Base-by-base conservation (phyloP, 2,888 invertebrate species). In the Camponotus fellah region DNA sequence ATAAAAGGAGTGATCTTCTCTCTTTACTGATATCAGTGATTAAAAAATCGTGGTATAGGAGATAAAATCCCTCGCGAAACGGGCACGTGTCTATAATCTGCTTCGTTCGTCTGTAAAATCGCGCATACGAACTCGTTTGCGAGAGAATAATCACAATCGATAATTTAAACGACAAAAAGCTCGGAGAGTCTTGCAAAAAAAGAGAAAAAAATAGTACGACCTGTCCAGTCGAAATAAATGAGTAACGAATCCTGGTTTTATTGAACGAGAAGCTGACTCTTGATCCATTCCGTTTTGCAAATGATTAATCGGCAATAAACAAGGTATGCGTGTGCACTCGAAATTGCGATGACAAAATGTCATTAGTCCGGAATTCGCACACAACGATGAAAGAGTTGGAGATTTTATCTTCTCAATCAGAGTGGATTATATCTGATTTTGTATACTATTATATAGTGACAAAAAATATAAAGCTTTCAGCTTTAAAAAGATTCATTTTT, bases 261-360 rank as follows among this genome's bases (percentile, higher is more conserved):
- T 68, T 53, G 66, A 68, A 76, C 76, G 53, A 76, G 65, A 76
- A 76, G 66, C 37, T 76, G 66, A 76, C 26, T 66, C 76, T 76
- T 76, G 53, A 76, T 76, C 53, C 49, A 66, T 53, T 66, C n/a
- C 40, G n/a, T 76, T 74, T 75, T n/a, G 64, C 21, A 64, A 75
- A 75, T 49, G 66, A 21, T 66, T 49, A 66, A 37, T 66, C 37
- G 40, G 5, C 66, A 53, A 76, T 76, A 68, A 76, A 76, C 66
- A 76, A 21, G 10, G 49, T 34, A 21, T n/a, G 40, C 14, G 9
- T 14, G 26, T 40, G 37, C 37, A 37, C 40, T 76, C 40, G 40
- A 76, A 68, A 53, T 66, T 34, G 37, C 37, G 65, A 10, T 12
- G 46, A 76, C 37, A 49, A 46, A 34, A 21, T 65, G 49, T 60